Evolutionary conservation across 2,113 vertebrate species (phyloP).

Genomic region (Gorsachius goisagi): DNA sequence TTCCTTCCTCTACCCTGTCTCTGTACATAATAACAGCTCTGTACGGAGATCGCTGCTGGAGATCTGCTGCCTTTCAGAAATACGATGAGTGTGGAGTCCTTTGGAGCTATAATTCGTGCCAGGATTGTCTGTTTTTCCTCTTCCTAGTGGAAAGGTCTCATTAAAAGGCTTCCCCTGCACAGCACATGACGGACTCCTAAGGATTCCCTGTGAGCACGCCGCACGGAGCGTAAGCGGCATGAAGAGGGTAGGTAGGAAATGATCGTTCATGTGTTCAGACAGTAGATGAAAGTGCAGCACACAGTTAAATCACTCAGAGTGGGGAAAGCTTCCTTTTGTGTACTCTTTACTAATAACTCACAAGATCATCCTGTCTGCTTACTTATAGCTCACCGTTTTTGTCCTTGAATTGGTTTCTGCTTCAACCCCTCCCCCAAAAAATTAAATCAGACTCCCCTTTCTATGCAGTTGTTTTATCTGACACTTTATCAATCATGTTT

Average conservation of each 20-base stretch:
- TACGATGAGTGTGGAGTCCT: not conserved
- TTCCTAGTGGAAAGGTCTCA: not conserved
- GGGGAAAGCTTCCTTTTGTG: not conserved
- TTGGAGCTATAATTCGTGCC: not conserved
- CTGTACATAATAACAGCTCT: not conserved
- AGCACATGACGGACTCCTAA: fast-evolving
- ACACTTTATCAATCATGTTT: not conserved
- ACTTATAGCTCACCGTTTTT: not conserved
- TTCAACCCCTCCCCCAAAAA: not conserved
- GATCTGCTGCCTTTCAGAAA: not conserved
- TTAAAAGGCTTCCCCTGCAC: not conserved
- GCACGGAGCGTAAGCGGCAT: fast-evolving
- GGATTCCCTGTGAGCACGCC: not conserved
- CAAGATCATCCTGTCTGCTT: not conserved
- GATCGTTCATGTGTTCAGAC: not conserved
- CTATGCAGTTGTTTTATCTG: not conserved
- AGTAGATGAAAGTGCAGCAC: not conserved
- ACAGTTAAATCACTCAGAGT: not conserved
- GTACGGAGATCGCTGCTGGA: not conserved
- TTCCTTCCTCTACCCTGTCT: not conserved
- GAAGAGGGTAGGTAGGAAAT: not conserved
- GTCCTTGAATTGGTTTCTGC: not conserved
- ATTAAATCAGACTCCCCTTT: not conserved
- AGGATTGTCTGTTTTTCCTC: not conserved
- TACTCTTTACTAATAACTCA: not conserved